Base-by-base conservation (phyloP, 2,888 invertebrate species). In the Branchellion lobata region DNA sequence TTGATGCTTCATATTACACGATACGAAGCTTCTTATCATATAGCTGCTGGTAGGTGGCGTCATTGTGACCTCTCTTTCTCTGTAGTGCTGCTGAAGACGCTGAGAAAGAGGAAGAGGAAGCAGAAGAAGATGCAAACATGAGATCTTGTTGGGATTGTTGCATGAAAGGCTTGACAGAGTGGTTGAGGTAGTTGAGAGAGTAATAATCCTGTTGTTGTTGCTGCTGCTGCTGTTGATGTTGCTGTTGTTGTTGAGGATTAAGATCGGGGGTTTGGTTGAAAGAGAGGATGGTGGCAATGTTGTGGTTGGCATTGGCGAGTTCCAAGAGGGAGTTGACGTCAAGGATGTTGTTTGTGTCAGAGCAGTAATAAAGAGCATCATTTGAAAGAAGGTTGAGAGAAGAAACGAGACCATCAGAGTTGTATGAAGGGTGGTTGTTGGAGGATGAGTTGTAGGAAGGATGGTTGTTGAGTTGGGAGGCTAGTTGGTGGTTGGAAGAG, bases 11-110 rank as follows among this genome's bases (percentile, higher is more conserved):
- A 5, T 8, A 57, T 57, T 57, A 57, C 61, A 24, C 21, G 5
- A 57, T 57, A 57, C 61, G 61, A 5, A 57, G 14, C 21, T 57
- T 57, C 61, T 57, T 57, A 57, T 57, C 61, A 57, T 18, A 57
- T 14, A 57, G 61, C 3, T 8, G 61, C 5, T 57, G 21, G 21
- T 57, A 57, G 21, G 5, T n/a, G 14, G n/a, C 8, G 21, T 57
- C 61, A 57, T 14, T n/a, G n/a, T 18, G 3, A 3, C n/a, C 21
- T 57, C 61, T 57, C 24, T 57, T 57, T 57, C n/a, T 57, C 3
- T 57, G 21, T 5, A 57, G 61, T 24, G 61, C 8, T 24, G 61
- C 3, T n/a, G 61, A 57, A 18, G 61, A 57, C 5, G 61, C 21
- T n/a, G 61, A 24, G 3, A n/a, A 24, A 3, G 61, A 57, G 3